Percentiles rank a stretch among this genome's conserved stretches.
phyloP scores from a whole-genome alignment of 2,113 vertebrate species.

The Nothocercus julius region DNA sequence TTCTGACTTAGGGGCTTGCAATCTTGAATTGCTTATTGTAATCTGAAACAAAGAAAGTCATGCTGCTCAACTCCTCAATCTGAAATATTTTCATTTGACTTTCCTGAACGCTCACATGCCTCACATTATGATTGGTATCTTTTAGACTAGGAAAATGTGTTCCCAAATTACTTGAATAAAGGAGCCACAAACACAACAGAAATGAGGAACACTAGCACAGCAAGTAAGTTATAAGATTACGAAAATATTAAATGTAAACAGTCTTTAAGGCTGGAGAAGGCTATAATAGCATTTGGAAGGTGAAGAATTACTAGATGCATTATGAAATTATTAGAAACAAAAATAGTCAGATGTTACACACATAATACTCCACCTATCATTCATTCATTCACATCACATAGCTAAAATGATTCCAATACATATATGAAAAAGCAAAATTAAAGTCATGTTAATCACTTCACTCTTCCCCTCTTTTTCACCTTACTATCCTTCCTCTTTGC shows the following conservation, averaged over 20 bases:
- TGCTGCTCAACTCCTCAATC: not conserved
- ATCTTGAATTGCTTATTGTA: not conserved
- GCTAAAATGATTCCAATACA: not conserved
- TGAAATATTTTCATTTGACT: not conserved
- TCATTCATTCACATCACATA: not conserved
- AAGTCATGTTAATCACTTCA: not conserved
- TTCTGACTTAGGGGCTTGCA: not conserved
- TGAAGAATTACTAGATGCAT: not conserved
- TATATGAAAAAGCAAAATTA: not conserved
- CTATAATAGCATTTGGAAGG: not conserved
- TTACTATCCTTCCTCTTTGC: not conserved
- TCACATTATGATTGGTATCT: fast-evolving
- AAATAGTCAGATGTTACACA: not conserved
- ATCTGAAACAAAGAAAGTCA: not conserved
- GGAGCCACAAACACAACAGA: not conserved
- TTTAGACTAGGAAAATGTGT: not conserved
- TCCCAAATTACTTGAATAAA: not conserved
- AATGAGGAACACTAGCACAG: not conserved
- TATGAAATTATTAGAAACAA: not conserved
- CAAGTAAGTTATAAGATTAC: not conserved
- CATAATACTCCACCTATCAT: fast-evolving
- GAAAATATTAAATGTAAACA: fast-evolving
- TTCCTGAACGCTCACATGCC: not conserved
- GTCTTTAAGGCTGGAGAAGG: not conserved
- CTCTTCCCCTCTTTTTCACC: fast-evolving